Evolutionary conservation across 2,888 invertebrate species (phyloP), one percentile per base, ranked within the genome.

Genomic region (Biston betularia): DNA sequence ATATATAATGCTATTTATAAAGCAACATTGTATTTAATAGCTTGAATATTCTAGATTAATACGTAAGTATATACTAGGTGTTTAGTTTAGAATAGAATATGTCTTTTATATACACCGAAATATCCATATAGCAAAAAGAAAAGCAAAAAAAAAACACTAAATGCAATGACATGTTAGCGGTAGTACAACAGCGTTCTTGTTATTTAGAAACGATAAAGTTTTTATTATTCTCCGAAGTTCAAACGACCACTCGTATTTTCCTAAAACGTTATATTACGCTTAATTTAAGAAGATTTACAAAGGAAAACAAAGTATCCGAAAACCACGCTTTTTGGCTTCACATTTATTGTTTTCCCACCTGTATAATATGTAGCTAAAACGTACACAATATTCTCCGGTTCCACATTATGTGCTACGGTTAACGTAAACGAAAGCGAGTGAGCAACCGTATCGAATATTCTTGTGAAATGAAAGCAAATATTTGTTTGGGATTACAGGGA

Each of bases 401-500:
- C 40, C 54, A 54, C 38, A 60, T 65, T 55, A 63, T 62, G 40
- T 50, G 62, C 40, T 35, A 55, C 57, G 11, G 59, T 60, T 55
- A 59, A 46, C 65, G 34, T 59, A 53, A 64, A 70, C 71, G 67
- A 67, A 65, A 69, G 65, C 62, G 64, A 65, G 68, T 73, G 70
- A 74, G 70, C 75, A 74, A 57, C 72, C 62, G 61, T 66, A 65
- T 73, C 63, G 69, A 75, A 77, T 80, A 76, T 76, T 77, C 75
- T 75, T 75, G 65, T 76, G 66, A 79, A 81, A 82, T 77, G 64
- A 75, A 79, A 75, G 81, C 74, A 74, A 87, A 86, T 84, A 83
- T 87, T 87, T 83, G 80, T 78, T 83, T 76, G 72, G 85, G 84
- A 82, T 85, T 84, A 79, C 67, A 76, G 70, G 71, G 73, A 79